A percentile compares a stretch with the other conserved stretches of the same genome.
phyloP scores from a whole-genome alignment of 2,888 invertebrate species.

The Griposia aprilina region DNA sequence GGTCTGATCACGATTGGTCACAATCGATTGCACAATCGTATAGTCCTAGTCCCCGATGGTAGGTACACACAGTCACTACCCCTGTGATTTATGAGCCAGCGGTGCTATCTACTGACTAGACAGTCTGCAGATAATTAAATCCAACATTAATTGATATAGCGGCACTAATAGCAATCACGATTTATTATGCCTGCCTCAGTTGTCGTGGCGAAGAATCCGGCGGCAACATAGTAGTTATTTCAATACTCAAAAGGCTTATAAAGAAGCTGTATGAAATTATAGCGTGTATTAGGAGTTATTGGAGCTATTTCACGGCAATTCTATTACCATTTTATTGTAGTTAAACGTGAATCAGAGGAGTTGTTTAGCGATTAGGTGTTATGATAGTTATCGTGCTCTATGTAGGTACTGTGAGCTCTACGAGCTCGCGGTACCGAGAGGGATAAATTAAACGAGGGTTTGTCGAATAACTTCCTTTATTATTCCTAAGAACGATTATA shows the following conservation, averaged over 20 bases:
- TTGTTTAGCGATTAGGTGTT: conserved; percentile 2
- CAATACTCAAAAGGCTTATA: conserved; percentile 23
- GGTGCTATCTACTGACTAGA: conserved; percentile 73
- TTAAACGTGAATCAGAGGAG: conserved; percentile 13
- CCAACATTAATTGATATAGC: conserved; percentile 83
- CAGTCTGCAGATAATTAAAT: conserved; percentile 86
- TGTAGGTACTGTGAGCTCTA: neutral
- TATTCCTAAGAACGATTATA: too few relatives aligned
- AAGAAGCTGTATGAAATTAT: conserved; percentile 26
- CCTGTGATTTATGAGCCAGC: conserved; percentile 80
- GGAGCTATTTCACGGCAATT: conserved; percentile 37
- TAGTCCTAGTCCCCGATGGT: conserved; percentile 64
- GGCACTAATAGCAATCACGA: conserved; percentile 81
- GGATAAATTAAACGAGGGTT: too few relatives aligned
- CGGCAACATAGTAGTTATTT: conserved; percentile 40
- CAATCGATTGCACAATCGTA: conserved; percentile 82
- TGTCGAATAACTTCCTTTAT: too few relatives aligned
- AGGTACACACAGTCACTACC: conserved; percentile 59
- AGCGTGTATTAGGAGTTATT: conserved; percentile 16
- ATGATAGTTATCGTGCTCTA: neutral
- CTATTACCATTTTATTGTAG: conserved; percentile 29
- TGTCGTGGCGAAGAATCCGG: conserved; percentile 53
- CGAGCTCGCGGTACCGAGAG: too few relatives aligned
- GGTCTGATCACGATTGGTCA: conserved; percentile 75
- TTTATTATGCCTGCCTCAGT: conserved; percentile 73